Base-by-base conservation (phyloP, 37 sponge, comb jelly and placozoan species). In the Eunapius fragilis region DNA sequence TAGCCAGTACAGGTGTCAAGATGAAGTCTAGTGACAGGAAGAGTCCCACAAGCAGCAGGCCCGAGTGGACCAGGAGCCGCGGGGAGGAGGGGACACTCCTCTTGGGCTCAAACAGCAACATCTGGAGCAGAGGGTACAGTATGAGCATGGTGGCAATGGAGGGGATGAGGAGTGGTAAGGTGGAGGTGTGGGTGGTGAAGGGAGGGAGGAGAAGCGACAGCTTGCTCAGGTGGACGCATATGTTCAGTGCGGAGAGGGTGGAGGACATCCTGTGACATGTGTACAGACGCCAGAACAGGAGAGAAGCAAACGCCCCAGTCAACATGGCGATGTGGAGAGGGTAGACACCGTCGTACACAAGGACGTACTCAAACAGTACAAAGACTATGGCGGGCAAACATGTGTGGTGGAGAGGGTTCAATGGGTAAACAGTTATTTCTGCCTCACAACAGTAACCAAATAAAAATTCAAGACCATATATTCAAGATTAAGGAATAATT, bases 221-320 rank as follows among this genome's bases (percentile, higher is more conserved):
- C 76, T 92, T 92, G 37, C 86, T 85, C 68, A 92, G 35, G 67
- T 88, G 89, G 34, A 92, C 79, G 69, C 86, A 69, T 73, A 84
- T 74, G 67, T 48, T 77, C 32, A 85, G 58, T 0, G 82, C 37
- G 33, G 72, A 35, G 12, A 45, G 28, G 25, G 47, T 23, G 50
- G 78, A 80, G 13, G 79, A 26, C 70, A 86, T 32, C 0, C 47
- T 32, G 2, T 58, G 68, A 2, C 80, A 67, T 22, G 25, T 31
- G 48, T 82, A 79, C 1, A 88, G 76, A 23, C 89, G 82, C 79
- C 77, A 83, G 67, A 78, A 82, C 31, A 82, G 80, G 50, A 82
- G 7, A 7, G 68, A 47, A 17, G 82, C 85, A 19, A 41, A 11
- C 2, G 70, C 69, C 3, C 68, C 76, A 0, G 89, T 84, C 0